Conservation (phyloP, 37 sponge, comb jelly and placozoan species). For the Agelas oroides region DNA sequence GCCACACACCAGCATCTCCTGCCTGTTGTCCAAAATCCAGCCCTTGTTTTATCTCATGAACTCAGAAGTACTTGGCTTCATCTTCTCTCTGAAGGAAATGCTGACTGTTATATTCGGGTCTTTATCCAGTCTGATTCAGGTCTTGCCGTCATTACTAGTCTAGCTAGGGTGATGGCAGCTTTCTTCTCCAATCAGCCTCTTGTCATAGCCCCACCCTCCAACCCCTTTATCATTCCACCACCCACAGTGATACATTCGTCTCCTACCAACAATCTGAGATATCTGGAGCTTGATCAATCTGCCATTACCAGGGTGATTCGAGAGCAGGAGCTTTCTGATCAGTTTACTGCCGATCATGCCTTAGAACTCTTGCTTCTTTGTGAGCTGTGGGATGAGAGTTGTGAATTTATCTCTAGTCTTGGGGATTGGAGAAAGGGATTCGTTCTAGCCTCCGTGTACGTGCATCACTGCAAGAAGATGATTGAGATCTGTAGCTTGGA, state of each 20-base stretch:
- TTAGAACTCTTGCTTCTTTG: constrained; percentile 54
- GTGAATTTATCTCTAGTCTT: constrained; percentile 9
- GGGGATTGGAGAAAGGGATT: constrained; percentile 68
- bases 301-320: neutral
- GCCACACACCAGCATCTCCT: neutral
- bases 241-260: no score
- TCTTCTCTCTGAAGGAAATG: no score
- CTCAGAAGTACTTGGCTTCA: neutral
- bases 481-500: no score
- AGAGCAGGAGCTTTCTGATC: constrained; percentile 12
- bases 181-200: constrained; percentile 38
- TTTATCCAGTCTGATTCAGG: neutral
- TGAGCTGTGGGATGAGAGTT: constrained; percentile 54
- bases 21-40: neutral
- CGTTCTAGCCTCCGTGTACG: constrained; percentile 14
- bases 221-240: neutral
- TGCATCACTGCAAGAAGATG: neutral
- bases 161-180: constrained; percentile 41
- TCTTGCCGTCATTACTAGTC: neutral
- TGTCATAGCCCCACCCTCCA: neutral
- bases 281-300: constrained; percentile 3
- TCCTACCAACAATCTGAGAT: neutral
- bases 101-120: neutral
- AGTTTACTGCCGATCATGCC: constrained; percentile 52
- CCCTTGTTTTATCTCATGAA: constrained; percentile 1